Evolutionary conservation across 2,113 vertebrate species (phyloP).

Genomic region (Rhinogobius similis): DNA sequence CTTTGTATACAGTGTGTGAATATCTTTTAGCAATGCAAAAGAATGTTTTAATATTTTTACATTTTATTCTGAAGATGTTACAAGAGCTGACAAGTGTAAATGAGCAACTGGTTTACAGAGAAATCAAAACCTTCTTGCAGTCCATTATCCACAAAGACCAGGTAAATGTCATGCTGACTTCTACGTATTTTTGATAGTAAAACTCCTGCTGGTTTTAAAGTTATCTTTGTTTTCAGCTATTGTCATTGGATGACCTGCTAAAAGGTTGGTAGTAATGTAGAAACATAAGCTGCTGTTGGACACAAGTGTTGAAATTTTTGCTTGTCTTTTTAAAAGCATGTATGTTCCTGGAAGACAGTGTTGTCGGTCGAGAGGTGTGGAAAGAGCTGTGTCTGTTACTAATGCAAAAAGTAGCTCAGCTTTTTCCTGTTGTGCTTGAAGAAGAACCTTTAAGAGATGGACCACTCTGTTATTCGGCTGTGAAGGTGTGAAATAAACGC

Average conservation of each 20-base stretch:
- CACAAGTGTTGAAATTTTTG: background rate
- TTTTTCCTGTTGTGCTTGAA: constrained; percentile 67
- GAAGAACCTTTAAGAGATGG: constrained; percentile 55
- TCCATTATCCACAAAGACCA: constrained; percentile 54
- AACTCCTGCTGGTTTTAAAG: background rate
- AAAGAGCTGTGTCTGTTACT: constrained; percentile 56
- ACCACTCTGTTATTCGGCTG: constrained; percentile 70
- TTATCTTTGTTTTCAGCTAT: constrained; percentile 54
- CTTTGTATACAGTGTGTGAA: too few species aligned
- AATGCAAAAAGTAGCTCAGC: constrained; percentile 67
- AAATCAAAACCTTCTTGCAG: constrained; percentile 59
- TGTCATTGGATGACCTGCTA: constrained; percentile 71
- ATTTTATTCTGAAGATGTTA: constrained; percentile 68
- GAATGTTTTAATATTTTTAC: background rate
- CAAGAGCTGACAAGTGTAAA: constrained; percentile 65
- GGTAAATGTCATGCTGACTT: constrained; percentile 44
- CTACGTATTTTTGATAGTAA: constrained; percentile 1
- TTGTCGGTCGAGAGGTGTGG: constrained; percentile 75
- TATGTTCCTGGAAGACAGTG: constrained; percentile 85
- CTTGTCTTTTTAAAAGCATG: constrained; percentile 70
- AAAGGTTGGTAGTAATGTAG: constrained; percentile 60
- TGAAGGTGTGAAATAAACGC: constrained; percentile 80
- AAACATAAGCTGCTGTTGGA: background rate
- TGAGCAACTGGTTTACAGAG: constrained; percentile 62
- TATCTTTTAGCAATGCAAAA: background rate